phyloP scores from a whole-genome alignment of 2,797 vertebrate species.

The Lutjanus campechanus region DNA sequence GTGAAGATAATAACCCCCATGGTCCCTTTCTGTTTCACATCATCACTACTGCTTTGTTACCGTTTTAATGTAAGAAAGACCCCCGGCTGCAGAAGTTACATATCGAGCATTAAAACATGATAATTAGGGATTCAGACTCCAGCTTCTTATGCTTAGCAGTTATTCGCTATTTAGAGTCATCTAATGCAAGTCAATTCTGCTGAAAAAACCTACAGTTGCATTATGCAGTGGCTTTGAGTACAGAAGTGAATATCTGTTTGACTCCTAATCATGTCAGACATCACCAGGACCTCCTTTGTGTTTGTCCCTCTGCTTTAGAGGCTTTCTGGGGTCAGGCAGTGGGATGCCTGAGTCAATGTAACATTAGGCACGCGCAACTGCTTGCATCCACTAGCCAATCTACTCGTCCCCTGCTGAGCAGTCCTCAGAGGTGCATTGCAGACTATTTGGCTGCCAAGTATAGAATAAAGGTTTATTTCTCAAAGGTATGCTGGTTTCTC shows the following conservation, averaged over 20 bases:
- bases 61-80: no score
- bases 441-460: slow-evolving; percentile 40
- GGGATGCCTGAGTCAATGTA: neutral
- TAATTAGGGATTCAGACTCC: no score
- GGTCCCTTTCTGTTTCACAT: no score
- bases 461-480: slow-evolving; percentile 53
- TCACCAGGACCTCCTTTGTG: neutral
- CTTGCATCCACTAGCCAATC: slow-evolving; percentile 26
- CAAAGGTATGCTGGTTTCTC: slow-evolving; percentile 32
- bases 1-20: no score
- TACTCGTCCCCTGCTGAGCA: slow-evolving; percentile 33
- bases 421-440: slow-evolving; percentile 13
- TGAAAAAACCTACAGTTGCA: neutral
- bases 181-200: neutral
- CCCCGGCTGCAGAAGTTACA: no score
- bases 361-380: slow-evolving; percentile 22
- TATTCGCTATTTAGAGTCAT: neutral
- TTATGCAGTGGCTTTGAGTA: neutral
- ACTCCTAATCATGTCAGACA: neutral
- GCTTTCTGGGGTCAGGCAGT: neutral
- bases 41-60: no score
- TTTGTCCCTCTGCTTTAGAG: neutral
- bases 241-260: neutral
- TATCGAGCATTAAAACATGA: no score
- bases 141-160: no score